A percentile compares a stretch with the other conserved stretches of the same genome.
These are phyloP conservation scores for Polietes domitor DNA, from an alignment of 2,888 invertebrate species.

Conservation along the genomic window DNA sequence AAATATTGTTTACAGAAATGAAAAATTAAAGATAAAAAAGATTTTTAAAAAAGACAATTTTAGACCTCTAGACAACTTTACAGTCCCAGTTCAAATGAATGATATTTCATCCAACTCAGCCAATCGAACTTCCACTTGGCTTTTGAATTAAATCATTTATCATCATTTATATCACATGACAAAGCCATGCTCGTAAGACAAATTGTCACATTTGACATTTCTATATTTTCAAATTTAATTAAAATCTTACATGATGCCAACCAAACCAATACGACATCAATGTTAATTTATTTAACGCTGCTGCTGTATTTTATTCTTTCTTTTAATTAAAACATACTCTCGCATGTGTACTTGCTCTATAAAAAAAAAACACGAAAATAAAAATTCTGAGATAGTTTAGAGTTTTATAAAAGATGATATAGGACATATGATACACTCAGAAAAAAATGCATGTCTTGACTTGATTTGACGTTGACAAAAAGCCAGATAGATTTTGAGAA, in stretches of 20 bases:
- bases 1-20: too few species aligned
- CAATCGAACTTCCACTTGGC: neutral
- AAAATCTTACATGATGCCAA: constrained; percentile 63
- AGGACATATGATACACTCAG: neutral
- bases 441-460: neutral
- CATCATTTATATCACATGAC: constrained; percentile 47
- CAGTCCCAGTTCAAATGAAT: too few species aligned
- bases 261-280: constrained; percentile 37
- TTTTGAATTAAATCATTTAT: constrained; percentile 1
- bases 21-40: too few species aligned
- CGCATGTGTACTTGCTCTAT: neutral
- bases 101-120: too few species aligned
- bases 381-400: neutral
- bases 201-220: constrained; percentile 56
- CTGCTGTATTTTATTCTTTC: neutral
- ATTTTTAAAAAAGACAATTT: too few species aligned
- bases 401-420: neutral
- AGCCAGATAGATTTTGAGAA: too few species aligned
- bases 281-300: constrained; percentile 59
- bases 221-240: constrained; percentile 54
- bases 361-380: neutral
- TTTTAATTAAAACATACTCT: constrained; percentile 9
- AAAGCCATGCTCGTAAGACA: constrained; percentile 21
- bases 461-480: too few species aligned
- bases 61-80: too few species aligned